phyloP scores from a whole-genome alignment of 1,140 invertebrate species.

The Zaprionus africanus region DNA sequence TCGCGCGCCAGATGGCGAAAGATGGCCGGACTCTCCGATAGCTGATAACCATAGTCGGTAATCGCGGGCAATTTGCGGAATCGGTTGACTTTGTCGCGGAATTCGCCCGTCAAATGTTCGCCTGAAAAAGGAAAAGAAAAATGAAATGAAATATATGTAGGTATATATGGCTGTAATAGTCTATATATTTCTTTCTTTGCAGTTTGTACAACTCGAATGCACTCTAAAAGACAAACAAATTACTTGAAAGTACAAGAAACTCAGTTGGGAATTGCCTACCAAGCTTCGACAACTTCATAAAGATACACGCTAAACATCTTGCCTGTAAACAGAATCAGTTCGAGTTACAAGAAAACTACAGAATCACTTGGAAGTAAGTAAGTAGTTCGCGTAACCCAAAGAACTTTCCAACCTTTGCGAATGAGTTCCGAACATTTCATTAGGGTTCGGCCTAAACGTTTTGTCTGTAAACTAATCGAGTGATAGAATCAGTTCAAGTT shows the following conservation, averaged over 20 bases:
- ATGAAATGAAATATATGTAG: not conserved
- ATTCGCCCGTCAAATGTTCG: conserved; percentile 90
- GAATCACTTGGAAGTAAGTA: not conserved
- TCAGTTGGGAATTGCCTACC: no score
- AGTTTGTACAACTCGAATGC: no score
- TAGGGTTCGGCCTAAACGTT: not conserved
- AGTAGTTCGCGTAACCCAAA: not conserved
- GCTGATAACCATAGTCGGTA: conserved; percentile 90
- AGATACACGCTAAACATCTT: no score
- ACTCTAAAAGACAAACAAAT: no score
- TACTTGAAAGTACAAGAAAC: no score
- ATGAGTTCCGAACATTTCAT: not conserved
- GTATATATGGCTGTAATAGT: not conserved
- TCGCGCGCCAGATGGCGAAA: conserved; percentile 85
- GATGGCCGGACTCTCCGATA: conserved; percentile 91
- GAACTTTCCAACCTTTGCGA: not conserved
- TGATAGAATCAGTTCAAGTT: no score
- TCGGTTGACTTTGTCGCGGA: conserved; percentile 88
- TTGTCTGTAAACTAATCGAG: not conserved
- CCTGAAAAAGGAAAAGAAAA: conserved; percentile 82
- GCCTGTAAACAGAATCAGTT: no score
- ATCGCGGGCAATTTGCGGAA: conserved; percentile 90
- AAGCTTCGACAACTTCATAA: no score
- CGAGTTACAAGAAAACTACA: not conserved
- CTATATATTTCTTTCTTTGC: not conserved